Conservation (phyloP, 1,140 invertebrate genomes). For the Vollenhovia emeryi region DNA sequence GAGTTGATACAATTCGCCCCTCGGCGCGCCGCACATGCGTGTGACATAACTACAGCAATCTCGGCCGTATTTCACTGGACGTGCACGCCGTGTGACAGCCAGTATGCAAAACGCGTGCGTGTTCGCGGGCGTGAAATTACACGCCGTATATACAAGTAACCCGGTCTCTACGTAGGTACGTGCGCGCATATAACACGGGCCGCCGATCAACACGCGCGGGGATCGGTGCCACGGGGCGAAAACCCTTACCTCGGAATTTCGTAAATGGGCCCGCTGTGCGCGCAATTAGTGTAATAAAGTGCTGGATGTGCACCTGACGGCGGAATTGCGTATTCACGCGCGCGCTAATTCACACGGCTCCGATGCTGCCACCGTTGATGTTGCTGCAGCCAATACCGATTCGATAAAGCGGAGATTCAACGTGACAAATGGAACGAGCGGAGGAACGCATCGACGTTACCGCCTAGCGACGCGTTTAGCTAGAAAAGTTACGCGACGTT, state of each 20-base stretch:
- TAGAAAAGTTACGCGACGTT: constrained; percentile 3
- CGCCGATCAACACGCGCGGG: constrained; percentile 35
- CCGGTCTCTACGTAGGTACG: background rate
- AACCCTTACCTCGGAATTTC: constrained; percentile 69
- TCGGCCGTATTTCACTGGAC: constrained; percentile 63
- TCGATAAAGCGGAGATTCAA: constrained; percentile 19
- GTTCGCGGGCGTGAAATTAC: constrained; percentile 72
- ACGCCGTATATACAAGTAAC: constrained; percentile 42
- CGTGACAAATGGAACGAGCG: constrained; percentile 18
- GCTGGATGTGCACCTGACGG: constrained; percentile 52
- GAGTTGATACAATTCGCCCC: constrained; percentile 60
- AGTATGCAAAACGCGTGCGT: constrained; percentile 68
- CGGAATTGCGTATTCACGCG: constrained; percentile 51
- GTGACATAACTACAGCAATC: constrained; percentile 63
- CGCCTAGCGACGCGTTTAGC: background rate
- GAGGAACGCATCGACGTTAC: constrained; percentile 8
- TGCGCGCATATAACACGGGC: constrained; percentile 3
- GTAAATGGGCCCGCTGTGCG: constrained; percentile 38
- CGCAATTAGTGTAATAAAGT: constrained; percentile 70
- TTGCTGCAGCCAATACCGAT: constrained; percentile 17
- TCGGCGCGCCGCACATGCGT: constrained; percentile 17
- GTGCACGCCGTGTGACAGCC: constrained; percentile 46
- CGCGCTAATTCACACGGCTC: constrained; percentile 40
- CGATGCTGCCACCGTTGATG: constrained; percentile 20
- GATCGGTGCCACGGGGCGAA: constrained; percentile 33